These are phyloP conservation scores for Rhadinocentrus ornatus DNA, from an alignment of 2,797 vertebrate genomes.

Conservation along the genomic window DNA sequence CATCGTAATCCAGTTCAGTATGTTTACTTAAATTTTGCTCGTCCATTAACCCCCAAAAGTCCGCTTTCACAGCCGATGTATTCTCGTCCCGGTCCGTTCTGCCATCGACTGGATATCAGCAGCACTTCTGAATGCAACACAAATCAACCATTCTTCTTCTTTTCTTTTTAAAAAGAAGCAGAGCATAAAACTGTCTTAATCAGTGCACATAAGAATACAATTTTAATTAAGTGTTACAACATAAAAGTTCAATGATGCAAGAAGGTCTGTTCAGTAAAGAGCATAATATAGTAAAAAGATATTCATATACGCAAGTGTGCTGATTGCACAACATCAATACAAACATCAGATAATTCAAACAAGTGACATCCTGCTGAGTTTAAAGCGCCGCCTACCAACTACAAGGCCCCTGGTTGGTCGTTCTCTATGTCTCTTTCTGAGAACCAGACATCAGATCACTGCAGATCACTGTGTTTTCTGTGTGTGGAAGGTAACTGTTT, in stretches of 20 bases:
- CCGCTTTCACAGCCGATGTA: not conserved
- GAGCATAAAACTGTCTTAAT: not conserved
- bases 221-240: not conserved
- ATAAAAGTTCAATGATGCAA: conserved; percentile 1
- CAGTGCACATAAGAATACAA: not conserved
- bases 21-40: not conserved
- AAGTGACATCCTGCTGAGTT: conserved; percentile 1
- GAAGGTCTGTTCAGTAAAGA: not conserved
- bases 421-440: not conserved
- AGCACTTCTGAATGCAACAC: not conserved
- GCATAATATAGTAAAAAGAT: not conserved
- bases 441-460: not conserved
- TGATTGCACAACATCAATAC: not conserved
- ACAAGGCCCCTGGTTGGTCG: not conserved
- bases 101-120: not conserved
- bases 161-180: too few relatives aligned
- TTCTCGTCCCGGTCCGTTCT: not conserved
- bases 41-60: not conserved
- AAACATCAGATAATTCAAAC: conserved; percentile 1
- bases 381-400: not conserved
- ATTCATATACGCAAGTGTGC: not conserved
- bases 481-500: conserved; percentile 52
- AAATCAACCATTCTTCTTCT: not conserved
- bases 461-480: conserved; percentile 44
- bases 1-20: not conserved